Base-by-base conservation (phyloP, 2,888 invertebrate species). In the Leptopilina syphax region DNA sequence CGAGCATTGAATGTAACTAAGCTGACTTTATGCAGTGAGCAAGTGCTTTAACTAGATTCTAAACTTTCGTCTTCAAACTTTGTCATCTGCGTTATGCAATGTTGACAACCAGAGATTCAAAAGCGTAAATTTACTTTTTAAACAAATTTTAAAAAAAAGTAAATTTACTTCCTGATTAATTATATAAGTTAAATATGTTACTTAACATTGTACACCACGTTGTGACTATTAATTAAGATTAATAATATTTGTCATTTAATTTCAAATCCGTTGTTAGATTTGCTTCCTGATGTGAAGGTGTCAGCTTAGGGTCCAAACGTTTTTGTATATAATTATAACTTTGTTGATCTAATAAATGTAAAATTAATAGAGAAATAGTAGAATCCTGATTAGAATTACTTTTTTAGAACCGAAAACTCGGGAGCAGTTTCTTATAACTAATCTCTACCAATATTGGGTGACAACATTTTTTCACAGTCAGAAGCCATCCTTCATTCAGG, bases 301-400 rank as follows among this genome's bases (percentile, higher is more conserved):
- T 18, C 13, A 18, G n/a, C 18, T 60, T 63, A 63, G n/a, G 60
- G 18, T 63, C 24, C 24, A n/a, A 60, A n/a, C 18, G 60, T 18
- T 70, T 7, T 27, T 13, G 10, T 54, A 27, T 54, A 27, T 70
- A 70, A 70, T 70, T 70, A 54, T 54, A 70, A 54, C 27, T 10
- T 13, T 3, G 70, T 70, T 27, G 70, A 70, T 54, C 50, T 27
- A 13, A 8, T 27, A 34, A 34, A 34, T 34, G 34, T 34, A 34
- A 34, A 34, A 34, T 2, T 34, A 4, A 0, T 4, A 34, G 34
- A 34, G 34, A 34, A 34, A 34, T 34, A 34, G 34, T 34, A 34
- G 34, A 34, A 34, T 34, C 34, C 34, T 34, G 34, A 4, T 34
- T 34, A 34, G 0, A 34, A 34, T 34, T 2, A 1, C 3, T 4